Conservation (phyloP, 53 echinoderm and acorn worm genomes). For the Astropecten irregularis region DNA sequence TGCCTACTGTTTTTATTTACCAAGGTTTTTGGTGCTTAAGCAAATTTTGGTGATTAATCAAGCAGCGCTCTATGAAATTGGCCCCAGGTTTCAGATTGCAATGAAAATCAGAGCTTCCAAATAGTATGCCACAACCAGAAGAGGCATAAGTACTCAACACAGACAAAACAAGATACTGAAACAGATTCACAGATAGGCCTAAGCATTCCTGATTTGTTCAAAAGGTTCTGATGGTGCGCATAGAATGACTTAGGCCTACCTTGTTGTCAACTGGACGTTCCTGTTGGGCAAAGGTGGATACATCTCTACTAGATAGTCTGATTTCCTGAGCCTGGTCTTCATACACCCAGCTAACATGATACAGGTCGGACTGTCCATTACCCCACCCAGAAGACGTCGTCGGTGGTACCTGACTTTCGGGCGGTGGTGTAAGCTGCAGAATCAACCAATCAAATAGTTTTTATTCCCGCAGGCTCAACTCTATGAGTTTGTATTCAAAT, state of each 20-base stretch:
- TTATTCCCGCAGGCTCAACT: too few species aligned
- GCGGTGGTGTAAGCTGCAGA: conserved; percentile 28
- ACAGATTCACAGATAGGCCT: not conserved
- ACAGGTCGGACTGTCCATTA: conserved; percentile 9
- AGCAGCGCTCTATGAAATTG: not conserved
- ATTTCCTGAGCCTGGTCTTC: conserved; percentile 13
- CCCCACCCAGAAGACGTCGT: not conserved
- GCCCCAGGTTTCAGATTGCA: not conserved
- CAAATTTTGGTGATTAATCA: too few species aligned
- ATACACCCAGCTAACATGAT: conserved; percentile 52
- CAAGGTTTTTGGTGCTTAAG: too few species aligned
- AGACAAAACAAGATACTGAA: not conserved
- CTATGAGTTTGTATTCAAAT: too few species aligned
- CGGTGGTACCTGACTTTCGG: not conserved
- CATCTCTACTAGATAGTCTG: not conserved
- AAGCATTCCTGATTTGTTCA: too few species aligned
- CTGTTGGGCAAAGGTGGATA: not conserved
- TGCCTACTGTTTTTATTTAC: too few species aligned
- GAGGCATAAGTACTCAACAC: not conserved
- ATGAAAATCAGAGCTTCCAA: not conserved
- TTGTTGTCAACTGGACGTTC: not conserved
- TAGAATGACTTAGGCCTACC: not conserved
- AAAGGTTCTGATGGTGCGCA: too few species aligned
- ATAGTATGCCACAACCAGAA: not conserved
- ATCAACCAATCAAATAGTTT: not conserved